Percentiles rank a stretch among this genome's conserved stretches.
Evolutionary conservation across 2,113 vertebrate genomes (phyloP).

Genomic region (Nannospalax galili): DNA sequence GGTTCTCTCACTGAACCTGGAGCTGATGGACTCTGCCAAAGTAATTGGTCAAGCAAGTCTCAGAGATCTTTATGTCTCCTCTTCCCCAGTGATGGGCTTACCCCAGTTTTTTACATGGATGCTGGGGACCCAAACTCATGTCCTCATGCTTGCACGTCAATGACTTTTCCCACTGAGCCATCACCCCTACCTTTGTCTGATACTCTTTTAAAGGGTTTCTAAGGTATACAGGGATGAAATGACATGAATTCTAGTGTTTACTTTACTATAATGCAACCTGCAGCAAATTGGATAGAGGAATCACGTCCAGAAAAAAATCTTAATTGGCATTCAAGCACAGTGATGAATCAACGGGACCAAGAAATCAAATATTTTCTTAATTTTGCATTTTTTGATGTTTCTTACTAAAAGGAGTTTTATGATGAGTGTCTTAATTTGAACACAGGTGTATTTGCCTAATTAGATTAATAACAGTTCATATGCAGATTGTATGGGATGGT

Average conservation of each 20-base stretch:
- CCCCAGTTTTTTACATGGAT: background rate
- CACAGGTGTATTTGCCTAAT: background rate
- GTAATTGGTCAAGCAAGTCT: background rate
- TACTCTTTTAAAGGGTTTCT: background rate
- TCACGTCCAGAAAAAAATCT: background rate
- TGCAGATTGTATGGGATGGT: background rate
- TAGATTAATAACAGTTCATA: background rate
- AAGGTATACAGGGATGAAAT: background rate
- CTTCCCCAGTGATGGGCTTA: background rate
- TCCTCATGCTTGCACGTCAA: background rate
- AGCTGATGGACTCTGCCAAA: background rate
- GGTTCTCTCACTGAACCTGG: background rate
- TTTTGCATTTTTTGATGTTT: conserved; percentile 22
- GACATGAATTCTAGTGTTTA: background rate
- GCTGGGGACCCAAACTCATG: background rate
- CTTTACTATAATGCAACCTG: background rate
- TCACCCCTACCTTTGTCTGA: background rate
- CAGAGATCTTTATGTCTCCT: background rate
- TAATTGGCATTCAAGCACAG: background rate
- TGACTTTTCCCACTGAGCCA: background rate
- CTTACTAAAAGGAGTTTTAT: background rate
- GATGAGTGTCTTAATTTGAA: conserved; percentile 34
- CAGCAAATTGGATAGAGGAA: background rate
- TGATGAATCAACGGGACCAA: background rate
- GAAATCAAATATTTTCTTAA: background rate